Percentiles rank a stretch among this genome's conserved stretches.
These are phyloP conservation scores for Caenorhabditis tropicalis DNA, from an alignment of 1,140 invertebrate genomes.

Conservation along the genomic window DNA sequence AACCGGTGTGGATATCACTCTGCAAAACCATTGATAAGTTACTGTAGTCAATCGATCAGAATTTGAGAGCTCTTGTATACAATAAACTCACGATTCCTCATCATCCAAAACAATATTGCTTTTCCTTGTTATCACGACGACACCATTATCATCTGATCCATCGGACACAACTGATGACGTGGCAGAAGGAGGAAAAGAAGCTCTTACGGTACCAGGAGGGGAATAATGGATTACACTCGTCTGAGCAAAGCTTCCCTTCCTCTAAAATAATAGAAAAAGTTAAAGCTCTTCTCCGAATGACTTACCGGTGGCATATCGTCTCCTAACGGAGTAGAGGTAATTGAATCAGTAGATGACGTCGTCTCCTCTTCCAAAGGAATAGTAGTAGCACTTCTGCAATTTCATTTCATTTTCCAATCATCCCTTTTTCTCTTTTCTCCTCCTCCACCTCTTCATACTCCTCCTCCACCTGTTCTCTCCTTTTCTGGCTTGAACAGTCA, in stretches of 20 bases:
- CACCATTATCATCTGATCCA: not conserved
- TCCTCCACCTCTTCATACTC: too few species aligned
- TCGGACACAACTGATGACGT: conserved; percentile 2
- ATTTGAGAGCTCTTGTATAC: not conserved
- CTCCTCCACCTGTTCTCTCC: not conserved
- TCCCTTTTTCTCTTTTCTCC: not conserved
- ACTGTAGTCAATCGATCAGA: too few species aligned
- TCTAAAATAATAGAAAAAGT: not conserved
- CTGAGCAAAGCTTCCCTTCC: conserved; percentile 20
- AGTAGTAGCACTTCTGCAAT: conserved; percentile 8
- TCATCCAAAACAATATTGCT: conserved; percentile 25
- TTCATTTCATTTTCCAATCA: not conserved
- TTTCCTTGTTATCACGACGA: not conserved
- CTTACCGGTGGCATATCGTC: conserved; percentile 2
- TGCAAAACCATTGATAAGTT: not conserved
- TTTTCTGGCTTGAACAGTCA: not conserved
- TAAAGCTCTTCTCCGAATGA: not conserved
- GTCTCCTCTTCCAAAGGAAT: not conserved
- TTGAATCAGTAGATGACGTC: not conserved
- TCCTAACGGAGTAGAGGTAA: not conserved
- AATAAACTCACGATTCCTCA: conserved; percentile 16
- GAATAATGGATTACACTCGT: conserved; percentile 33
- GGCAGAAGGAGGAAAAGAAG: not conserved
- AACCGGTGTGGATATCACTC: not conserved
- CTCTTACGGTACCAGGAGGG: not conserved